These are phyloP conservation scores for Lasioglossum marginatum DNA, from an alignment of 2,888 invertebrate genomes.

Conservation along the genomic window DNA sequence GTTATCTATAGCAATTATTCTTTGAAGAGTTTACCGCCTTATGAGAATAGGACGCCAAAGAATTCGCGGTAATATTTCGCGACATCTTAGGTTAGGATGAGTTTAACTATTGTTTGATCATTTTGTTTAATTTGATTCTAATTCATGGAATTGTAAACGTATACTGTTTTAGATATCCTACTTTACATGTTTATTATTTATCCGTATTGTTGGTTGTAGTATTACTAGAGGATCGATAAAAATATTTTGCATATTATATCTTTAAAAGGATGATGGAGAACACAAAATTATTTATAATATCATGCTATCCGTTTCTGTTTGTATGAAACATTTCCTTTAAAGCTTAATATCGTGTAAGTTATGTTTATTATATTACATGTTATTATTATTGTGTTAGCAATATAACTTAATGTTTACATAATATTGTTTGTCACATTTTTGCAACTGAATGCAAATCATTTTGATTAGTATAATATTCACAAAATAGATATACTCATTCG, in stretches of 20 bases:
- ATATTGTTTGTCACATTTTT: not conserved
- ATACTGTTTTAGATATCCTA: not conserved
- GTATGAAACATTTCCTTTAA: not conserved
- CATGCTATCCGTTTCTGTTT: not conserved
- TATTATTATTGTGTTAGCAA: not conserved
- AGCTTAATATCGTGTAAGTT: not conserved
- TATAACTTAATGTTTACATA: not conserved
- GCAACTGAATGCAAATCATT: not conserved
- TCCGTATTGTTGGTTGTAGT: not conserved
- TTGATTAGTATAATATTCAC: not conserved
- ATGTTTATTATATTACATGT: not conserved
- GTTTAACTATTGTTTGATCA: constrained; percentile 46
- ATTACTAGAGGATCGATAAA: not conserved
- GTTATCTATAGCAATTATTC: constrained; percentile 32
- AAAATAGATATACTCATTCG: not conserved
- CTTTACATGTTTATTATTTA: not conserved
- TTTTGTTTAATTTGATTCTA: constrained; percentile 27
- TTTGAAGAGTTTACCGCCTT: constrained; percentile 21
- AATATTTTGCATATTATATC: not conserved
- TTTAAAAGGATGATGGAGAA: constrained; percentile 19
- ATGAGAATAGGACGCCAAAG: constrained; percentile 29
- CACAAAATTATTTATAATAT: constrained; percentile 16
- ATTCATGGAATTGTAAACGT: constrained; percentile 7
- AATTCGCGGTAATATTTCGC: constrained; percentile 48
- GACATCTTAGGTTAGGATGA: constrained; percentile 66